A percentile compares a stretch with the other conserved stretches of the same genome.
These are phyloP conservation scores for Myotis planiceps DNA, from an alignment of 2,797 vertebrate genomes.

Conservation along the genomic window DNA sequence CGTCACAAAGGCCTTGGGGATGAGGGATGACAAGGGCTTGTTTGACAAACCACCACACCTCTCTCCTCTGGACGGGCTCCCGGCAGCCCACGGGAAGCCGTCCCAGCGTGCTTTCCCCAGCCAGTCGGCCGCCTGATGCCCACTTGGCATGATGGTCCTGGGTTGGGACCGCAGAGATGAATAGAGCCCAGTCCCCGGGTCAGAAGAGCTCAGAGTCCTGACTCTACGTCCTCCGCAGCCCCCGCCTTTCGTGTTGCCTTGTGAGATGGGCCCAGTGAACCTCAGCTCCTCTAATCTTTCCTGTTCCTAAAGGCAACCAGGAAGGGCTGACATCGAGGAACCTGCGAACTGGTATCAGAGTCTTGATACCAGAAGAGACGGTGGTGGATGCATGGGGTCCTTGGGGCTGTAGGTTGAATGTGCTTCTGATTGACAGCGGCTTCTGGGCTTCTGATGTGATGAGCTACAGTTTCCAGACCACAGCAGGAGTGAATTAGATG, in stretches of 20 bases:
- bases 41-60: background rate
- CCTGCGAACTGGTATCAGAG: too few species aligned
- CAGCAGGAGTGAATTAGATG: background rate
- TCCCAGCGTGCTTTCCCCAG: background rate
- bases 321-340: background rate
- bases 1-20: fast-evolving
- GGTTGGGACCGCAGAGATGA: background rate
- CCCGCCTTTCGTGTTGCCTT: background rate
- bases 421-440: background rate
- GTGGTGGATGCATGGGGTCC: background rate
- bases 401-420: background rate
- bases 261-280: background rate
- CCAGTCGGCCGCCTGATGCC: background rate
- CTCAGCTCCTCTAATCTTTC: background rate
- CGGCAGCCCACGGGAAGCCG: background rate
- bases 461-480: background rate
- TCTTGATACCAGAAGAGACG: background rate
- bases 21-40: background rate
- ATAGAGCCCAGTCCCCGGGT: too few species aligned
- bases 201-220: background rate
- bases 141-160: background rate
- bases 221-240: background rate
- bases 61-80: background rate
- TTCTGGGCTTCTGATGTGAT: background rate
- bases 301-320: background rate